Conservation (phyloP, 2,113 vertebrate genomes). For the Hassar affinis region DNA sequence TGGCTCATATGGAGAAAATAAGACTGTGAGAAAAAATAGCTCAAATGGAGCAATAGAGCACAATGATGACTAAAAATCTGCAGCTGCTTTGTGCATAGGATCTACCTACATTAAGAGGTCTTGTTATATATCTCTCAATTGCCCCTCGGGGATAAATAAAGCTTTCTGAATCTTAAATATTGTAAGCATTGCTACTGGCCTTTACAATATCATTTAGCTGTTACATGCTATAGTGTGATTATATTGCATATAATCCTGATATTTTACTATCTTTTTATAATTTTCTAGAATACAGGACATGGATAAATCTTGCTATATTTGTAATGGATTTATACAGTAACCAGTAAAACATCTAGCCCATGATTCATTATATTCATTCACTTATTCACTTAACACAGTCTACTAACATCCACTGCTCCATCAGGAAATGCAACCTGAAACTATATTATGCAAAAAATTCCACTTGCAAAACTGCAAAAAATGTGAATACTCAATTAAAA, state of each 20-base stretch:
- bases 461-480: too few species aligned
- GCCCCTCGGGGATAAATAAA: too few species aligned
- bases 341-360: background rate
- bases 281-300: background rate
- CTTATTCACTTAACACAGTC: too few species aligned
- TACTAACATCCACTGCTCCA: too few species aligned
- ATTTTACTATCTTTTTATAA: background rate
- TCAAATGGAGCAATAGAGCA: background rate
- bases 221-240: background rate
- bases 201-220: background rate
- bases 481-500: too few species aligned
- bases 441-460: too few species aligned
- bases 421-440: too few species aligned
- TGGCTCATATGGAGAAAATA: background rate
- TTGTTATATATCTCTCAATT: too few species aligned
- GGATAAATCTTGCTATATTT: background rate
- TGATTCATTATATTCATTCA: too few species aligned
- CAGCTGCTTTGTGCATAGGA: background rate
- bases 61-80: background rate
- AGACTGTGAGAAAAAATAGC: background rate
- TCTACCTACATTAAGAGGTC: background rate
- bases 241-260: background rate
- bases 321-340: background rate
- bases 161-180: too few species aligned
- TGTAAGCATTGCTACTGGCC: background rate